A percentile compares a stretch with the other conserved stretches of the same genome.
phyloP scores from a whole-genome alignment of 2,888 invertebrate species.

The Epistrophe eligans region DNA sequence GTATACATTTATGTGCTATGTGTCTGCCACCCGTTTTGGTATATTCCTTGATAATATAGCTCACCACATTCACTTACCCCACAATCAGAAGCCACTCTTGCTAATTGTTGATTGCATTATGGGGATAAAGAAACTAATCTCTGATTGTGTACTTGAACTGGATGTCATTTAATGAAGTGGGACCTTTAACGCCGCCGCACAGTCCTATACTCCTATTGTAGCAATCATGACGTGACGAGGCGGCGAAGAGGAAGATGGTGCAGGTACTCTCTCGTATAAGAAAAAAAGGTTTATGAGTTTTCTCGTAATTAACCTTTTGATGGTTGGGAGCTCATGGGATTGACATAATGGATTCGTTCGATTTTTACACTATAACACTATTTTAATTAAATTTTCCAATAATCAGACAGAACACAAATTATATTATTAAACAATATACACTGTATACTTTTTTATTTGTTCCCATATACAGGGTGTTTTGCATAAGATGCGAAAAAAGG shows the following conservation, averaged over 20 bases:
- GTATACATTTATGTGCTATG: not conserved
- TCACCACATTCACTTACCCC: constrained; percentile 1
- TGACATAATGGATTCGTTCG: not conserved
- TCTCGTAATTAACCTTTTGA: constrained; percentile 18
- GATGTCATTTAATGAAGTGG: constrained; percentile 38
- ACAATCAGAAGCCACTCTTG: constrained; percentile 45
- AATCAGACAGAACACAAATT: not conserved
- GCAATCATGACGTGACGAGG: not conserved
- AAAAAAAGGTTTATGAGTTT: constrained; percentile 19
- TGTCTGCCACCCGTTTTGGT: not conserved
- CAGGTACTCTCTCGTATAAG: not conserved
- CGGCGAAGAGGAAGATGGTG: not conserved
- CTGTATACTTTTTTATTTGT: too few species aligned
- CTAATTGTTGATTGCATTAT: constrained; percentile 67
- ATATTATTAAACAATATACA: too few species aligned
- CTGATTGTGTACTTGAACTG: constrained; percentile 44
- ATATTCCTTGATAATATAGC: not conserved
- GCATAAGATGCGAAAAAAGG: too few species aligned
- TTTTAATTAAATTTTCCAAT: not conserved
- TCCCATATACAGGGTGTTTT: too few species aligned
- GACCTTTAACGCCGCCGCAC: not conserved
- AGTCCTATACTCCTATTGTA: not conserved
- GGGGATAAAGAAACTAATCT: constrained; percentile 59
- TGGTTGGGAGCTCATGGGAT: not conserved
- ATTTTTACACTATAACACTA: not conserved